Base-by-base conservation (phyloP, 1,140 invertebrate species). In the Gryllus bimaculatus region DNA sequence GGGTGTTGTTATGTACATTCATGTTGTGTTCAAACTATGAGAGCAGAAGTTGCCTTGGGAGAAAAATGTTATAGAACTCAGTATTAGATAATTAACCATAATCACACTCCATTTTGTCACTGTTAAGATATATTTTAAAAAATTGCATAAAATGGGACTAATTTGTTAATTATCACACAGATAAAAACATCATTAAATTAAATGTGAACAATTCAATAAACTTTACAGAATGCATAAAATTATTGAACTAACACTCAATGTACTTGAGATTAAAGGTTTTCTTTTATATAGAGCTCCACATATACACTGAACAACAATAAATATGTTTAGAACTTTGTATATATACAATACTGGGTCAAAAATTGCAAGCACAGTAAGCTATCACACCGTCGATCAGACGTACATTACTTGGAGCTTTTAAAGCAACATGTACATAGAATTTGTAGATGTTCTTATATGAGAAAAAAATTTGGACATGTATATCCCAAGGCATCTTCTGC, bases 1-100 rank as follows among this genome's bases (percentile, higher is more conserved):
- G 54, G 54, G 54, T 66, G 54, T 66, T 66, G 54, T 66, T 66
- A 66, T 66, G 54, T 66, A 66, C 54, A 66, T 66, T 66, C 54
- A 66, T 66, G 54, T 66, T 18, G 54, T 66, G 54, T 66, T 66
- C 54, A 66, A 66, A 66, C 54, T 66, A 66, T 66, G 18, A 66
- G 10, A 66, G 10, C 54, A 66, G 18, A 66, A 66, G 54, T 66
- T 66, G 54, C 54, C 54, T 66, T 66, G 54, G 54, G 54, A 66
- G 54, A 66, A 18, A 66, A 18, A 66, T 39, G 26, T 39, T 39
- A 66, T 7, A 66, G 18, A 66, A 66, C 10, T 66, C 18, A 66
- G 54, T 66, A 18, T 10, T 66, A 66, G 54, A 18, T 39, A 39
- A 66, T 66, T 66, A 66, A 66, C 10, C 10, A 18, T 39, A 39